Evolutionary conservation across 2,797 vertebrate species (phyloP).

Genomic region (Champsocephalus esox): DNA sequence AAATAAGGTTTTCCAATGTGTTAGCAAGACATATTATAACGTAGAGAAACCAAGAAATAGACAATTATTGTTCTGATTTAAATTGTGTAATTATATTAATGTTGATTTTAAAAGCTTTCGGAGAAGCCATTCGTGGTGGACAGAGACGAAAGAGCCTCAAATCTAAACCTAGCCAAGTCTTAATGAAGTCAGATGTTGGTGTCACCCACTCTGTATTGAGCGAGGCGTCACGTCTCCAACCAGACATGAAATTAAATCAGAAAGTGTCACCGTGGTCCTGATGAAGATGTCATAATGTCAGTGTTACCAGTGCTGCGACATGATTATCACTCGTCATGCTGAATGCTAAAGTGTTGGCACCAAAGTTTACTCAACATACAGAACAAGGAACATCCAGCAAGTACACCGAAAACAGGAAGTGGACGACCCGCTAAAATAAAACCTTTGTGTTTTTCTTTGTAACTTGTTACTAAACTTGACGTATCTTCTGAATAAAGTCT

Average conservation of each 20-base stretch:
- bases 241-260: constrained; percentile 46
- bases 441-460: constrained; percentile 37
- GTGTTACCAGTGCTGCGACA: constrained; percentile 27
- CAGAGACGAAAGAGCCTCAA: no score
- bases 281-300: constrained; percentile 26
- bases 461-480: background rate
- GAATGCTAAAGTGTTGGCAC: constrained; percentile 6
- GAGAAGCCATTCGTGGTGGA: no score
- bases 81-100: background rate
- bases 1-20: no score
- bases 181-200: background rate
- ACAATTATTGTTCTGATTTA: background rate
- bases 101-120: no score
- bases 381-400: background rate
- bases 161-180: no score
- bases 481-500: constrained; percentile 6
- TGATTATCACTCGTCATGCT: constrained; percentile 28
- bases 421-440: constrained; percentile 33
- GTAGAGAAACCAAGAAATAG: no score
- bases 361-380: constrained; percentile 1
- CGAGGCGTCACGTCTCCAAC: background rate
- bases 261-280: constrained; percentile 26
- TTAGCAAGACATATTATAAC: no score
- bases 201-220: background rate
- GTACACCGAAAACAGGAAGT: constrained; percentile 23